Evolutionary conservation across 2,113 vertebrate genomes (phyloP), one percentile per base, ranked within the genome.

Genomic region (Elgaria multicarinata): DNA sequence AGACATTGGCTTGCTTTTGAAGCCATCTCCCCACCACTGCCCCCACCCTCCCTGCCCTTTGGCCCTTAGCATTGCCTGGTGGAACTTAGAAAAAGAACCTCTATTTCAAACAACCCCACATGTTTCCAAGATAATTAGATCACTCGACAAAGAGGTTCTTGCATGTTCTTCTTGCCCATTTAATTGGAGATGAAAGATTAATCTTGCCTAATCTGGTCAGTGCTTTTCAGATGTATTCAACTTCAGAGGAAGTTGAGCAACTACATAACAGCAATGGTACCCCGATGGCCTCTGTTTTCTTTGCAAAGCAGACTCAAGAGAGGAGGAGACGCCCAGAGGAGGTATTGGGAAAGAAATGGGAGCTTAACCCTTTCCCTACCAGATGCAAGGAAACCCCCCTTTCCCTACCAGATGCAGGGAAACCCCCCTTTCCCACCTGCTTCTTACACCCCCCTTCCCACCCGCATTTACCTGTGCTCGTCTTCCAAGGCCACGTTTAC

Each of bases 91-190:
- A 87, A 46, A 36, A 67, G 44, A 89, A 3, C 3, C 3, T 42
- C 22, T 0, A 62, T 91, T n/a, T 82, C 20, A 83, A 87, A 24
- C 36, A 79, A 13, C 0, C 0, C 2, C 0, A 0, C 2, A 50
- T 44, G 44, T 22, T 0, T 67, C 76, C n/a, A 28, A 0, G 0
- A 67, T 91, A 88, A 91, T 93, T 83, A 87, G 24, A 1, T 24
- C 50, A 39, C 75, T 14, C 12, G 42, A 86, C 72, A 64, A 75
- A 44, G 71, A 53, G 2, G 83, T 39, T 39, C 5, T 91, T 33
- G 72, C 88, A 67, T 42, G 3, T 31, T 62, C 82, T 16, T 85
- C 82, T 16, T 85, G 18, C 55, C 31, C 2, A 0, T 33, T 6
- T 83, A 53, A 89, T 0, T 86, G 90, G 39, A 31, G 50, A 79